phyloP scores from a whole-genome alignment of 2,888 invertebrate genomes.

The Polymixis lichenea region DNA sequence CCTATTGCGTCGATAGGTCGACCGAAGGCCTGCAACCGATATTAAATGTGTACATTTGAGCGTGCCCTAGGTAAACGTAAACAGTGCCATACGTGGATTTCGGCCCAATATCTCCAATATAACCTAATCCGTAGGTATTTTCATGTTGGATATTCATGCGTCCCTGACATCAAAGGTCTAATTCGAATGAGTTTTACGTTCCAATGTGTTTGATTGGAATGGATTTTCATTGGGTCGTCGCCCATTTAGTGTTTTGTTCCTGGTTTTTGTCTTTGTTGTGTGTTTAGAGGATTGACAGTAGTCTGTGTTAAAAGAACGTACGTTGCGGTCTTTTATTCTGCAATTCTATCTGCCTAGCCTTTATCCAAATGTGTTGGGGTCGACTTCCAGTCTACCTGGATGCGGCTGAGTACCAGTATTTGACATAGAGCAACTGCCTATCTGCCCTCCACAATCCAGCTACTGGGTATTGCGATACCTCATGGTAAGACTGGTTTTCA shows the following conservation, averaged over 20 bases:
- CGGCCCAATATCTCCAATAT: constrained; percentile 73
- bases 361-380: too few species aligned
- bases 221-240: constrained; percentile 32
- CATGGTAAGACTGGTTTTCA: too few species aligned
- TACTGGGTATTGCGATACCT: too few species aligned
- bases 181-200: constrained; percentile 55
- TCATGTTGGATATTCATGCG: constrained; percentile 66
- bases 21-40: constrained; percentile 76
- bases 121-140: constrained; percentile 73
- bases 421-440: too few species aligned
- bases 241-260: constrained; percentile 17
- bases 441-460: too few species aligned
- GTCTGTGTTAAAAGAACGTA: too few species aligned
- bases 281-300: too few species aligned
- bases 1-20: constrained; percentile 65
- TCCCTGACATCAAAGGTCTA: constrained; percentile 66
- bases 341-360: too few species aligned
- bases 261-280: background rate
- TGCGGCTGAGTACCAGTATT: too few species aligned
- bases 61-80: constrained; percentile 78
- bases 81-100: constrained; percentile 76
- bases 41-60: constrained; percentile 85
- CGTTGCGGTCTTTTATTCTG: too few species aligned
- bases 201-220: constrained; percentile 42
- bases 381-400: too few species aligned